These are phyloP conservation scores for Eulemur albifrons DNA, from an alignment of 2,797 vertebrate genomes.

Conservation along the genomic window DNA sequence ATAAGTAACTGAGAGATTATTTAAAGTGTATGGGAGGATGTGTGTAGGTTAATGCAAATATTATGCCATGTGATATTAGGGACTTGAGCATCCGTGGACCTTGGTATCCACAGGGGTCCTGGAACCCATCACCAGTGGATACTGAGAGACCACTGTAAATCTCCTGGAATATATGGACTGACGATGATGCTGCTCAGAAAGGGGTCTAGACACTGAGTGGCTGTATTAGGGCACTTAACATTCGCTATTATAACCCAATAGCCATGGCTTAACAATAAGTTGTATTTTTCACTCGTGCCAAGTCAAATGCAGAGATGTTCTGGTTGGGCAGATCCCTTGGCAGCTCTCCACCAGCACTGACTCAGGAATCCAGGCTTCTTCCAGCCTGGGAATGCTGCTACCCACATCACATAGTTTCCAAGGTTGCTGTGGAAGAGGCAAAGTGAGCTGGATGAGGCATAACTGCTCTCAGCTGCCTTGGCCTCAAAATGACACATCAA, in stretches of 20 bases:
- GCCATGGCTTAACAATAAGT: neutral
- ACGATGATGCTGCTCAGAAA: neutral
- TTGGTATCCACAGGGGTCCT: neutral
- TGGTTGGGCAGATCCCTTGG: slow-evolving; percentile 12
- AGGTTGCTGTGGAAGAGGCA: neutral
- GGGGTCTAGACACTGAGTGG: neutral
- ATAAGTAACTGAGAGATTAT: neutral
- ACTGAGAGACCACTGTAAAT: neutral
- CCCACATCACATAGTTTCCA: neutral
- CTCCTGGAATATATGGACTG: neutral
- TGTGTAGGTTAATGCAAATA: neutral
- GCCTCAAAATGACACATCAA: slow-evolving; percentile 8
- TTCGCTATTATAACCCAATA: slow-evolving; percentile 13
- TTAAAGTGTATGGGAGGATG: neutral
- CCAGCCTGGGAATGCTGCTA: neutral
- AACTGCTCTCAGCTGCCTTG: slow-evolving; percentile 52
- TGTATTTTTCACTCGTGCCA: neutral
- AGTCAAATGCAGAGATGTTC: slow-evolving; percentile 11
- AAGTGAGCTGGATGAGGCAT: neutral
- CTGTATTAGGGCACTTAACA: neutral
- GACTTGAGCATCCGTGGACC: neutral
- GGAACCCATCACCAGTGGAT: neutral
- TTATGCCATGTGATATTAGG: neutral
- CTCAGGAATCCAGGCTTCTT: neutral
- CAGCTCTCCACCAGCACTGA: slow-evolving; percentile 2